Base-by-base conservation (phyloP, 2,113 vertebrate species). In the Ceratotherium simum region DNA sequence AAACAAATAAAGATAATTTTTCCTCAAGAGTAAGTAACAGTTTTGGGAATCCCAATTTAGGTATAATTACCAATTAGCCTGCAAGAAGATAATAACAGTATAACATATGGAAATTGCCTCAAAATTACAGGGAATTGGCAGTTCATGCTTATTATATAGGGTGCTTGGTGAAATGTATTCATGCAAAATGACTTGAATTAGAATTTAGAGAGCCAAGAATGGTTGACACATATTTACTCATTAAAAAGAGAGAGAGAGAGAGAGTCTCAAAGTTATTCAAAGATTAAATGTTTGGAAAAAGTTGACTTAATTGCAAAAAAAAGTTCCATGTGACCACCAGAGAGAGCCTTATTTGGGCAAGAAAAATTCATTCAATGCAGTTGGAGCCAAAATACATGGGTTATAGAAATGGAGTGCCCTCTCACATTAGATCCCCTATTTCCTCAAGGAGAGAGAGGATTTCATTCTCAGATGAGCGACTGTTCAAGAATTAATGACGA, bases 41-140 rank as follows among this genome's bases (percentile, higher is more conserved):
- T 98, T 97, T 82, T 27, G 33, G 72, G 73, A 85, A 78, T 6
- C 1, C 20, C 8, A 80, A 75, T 97, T 97, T 79, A 95, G 42
- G 0, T 11, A 75, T 96, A 97, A 98, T 98, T 95, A 85, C 46
- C 96, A 84, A 96, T 96, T 89, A 98, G 2, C n/a, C 13, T 96
- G 33, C 14, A 95, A 94, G 70, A 98, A 91, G 56, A 78, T 82
- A 97, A 82, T 88, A 92, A 91, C 48, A 42, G 60, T 93, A 21
- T 60, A 98, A 95, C 95, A 91, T 93, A 93, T 83, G 91, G 69
- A 98, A 97, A 95, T 65, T 93, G 36, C 3, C 48, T 95, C 64
- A 76, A 82, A 96, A 90, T 97, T 91, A 23, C 4, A 97, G 65
- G 16, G 95, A 96, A 97, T 3, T 58, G 79, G 76, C 13, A 91